phyloP scores from a whole-genome alignment of 2,797 vertebrate species.

The Lithobates sylvaticus region DNA sequence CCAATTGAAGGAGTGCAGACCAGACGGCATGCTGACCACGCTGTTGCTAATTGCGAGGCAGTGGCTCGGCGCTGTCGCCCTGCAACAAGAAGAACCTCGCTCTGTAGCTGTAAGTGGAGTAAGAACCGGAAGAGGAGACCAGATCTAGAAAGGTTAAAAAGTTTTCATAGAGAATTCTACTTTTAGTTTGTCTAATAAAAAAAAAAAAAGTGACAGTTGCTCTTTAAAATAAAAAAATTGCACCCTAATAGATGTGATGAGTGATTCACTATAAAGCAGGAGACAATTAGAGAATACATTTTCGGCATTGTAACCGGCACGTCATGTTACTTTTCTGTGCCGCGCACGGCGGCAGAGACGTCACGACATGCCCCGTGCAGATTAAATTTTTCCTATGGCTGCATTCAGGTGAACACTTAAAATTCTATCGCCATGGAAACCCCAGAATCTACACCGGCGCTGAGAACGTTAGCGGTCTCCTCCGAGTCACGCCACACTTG shows the following conservation, averaged over 20 bases:
- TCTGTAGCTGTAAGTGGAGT: no score
- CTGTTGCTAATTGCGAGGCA: no score
- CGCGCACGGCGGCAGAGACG: not conserved
- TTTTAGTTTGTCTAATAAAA: not conserved
- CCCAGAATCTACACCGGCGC: not conserved
- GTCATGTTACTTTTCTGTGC: not conserved
- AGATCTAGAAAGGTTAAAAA: no score
- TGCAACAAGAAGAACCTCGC: no score
- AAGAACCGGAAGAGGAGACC: no score
- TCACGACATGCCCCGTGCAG: not conserved
- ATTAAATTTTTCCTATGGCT: constrained; percentile 6
- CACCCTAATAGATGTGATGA: not conserved
- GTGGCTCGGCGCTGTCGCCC: no score
- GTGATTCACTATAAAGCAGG: not conserved
- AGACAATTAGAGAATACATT: not conserved
- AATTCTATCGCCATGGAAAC: constrained; percentile 48
- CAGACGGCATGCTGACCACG: no score
- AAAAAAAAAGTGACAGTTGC: not conserved
- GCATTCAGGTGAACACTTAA: constrained; percentile 27
- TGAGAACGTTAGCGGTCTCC: not conserved
- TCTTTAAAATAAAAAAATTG: not conserved
- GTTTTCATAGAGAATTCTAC: not conserved
- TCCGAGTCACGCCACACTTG: not conserved
- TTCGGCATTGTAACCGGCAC: not conserved
- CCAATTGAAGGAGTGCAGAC: no score